Evolutionary conservation across 2,888 invertebrate species (phyloP).

Genomic region (Nasonia oneida): DNA sequence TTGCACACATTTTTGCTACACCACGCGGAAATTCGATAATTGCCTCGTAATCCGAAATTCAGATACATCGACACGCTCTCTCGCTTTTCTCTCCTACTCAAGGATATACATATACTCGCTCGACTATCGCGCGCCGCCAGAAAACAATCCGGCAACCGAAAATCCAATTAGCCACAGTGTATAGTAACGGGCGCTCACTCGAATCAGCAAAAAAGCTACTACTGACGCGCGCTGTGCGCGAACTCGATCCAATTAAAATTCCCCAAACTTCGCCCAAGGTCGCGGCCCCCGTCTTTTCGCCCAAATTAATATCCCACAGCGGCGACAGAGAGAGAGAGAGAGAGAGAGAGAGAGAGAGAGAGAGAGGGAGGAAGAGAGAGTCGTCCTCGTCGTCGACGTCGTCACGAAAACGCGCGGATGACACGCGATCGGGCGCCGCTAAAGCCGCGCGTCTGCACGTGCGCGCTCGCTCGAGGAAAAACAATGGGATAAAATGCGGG

Average conservation of each 20-base stretch:
- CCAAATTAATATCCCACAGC: conserved; percentile 53
- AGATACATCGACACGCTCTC: background rate
- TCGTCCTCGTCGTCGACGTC: background rate
- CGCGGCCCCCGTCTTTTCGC: conserved; percentile 13
- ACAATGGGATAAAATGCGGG: conserved; percentile 49
- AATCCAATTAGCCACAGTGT: background rate
- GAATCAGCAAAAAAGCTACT: background rate
- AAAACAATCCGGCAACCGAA: background rate
- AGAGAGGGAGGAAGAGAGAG: background rate
- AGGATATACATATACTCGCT: too few species aligned
- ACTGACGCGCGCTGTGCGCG: background rate
- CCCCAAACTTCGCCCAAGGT: background rate
- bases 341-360: too few species aligned
- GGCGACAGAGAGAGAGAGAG: background rate
- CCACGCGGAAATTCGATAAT: background rate
- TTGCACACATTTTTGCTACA: background rate
- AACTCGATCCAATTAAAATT: conserved; percentile 37
- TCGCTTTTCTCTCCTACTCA: background rate
- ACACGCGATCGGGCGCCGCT: conserved; percentile 49
- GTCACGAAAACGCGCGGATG: conserved; percentile 50
- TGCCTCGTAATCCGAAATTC: background rate
- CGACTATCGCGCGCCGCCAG: background rate
- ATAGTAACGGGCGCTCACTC: background rate
- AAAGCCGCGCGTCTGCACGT: background rate
- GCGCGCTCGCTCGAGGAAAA: conserved; percentile 55